Evolutionary conservation across 2,113 vertebrate species (phyloP).

Genomic region (Erythrocebus patas): DNA sequence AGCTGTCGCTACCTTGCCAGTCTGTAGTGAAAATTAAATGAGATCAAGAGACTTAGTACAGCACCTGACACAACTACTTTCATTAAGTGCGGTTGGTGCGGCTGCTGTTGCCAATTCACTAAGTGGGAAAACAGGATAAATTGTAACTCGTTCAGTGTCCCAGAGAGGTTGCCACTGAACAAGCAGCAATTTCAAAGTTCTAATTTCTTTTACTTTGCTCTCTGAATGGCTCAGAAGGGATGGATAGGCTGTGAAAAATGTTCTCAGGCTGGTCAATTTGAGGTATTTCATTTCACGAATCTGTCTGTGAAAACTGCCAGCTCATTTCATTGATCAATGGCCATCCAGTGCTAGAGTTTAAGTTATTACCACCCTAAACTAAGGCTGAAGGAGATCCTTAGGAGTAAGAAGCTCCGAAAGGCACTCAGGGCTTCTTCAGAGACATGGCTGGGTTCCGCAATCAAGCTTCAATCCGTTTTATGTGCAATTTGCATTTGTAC

Average conservation of each 20-base stretch:
- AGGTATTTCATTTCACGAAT: slow-evolving; percentile 68
- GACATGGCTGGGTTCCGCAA: not conserved
- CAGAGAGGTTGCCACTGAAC: slow-evolving; percentile 60
- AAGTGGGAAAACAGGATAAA: slow-evolving; percentile 47
- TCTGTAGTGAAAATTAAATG: slow-evolving; percentile 38
- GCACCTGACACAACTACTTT: not conserved
- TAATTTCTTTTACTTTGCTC: slow-evolving; percentile 74
- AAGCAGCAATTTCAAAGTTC: slow-evolving; percentile 73
- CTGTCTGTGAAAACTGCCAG: slow-evolving; percentile 62
- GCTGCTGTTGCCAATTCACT: slow-evolving; percentile 11
- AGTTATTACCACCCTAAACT: slow-evolving; percentile 60
- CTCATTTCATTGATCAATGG: slow-evolving; percentile 70
- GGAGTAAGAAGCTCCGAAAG: not conserved
- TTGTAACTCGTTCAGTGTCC: slow-evolving; percentile 36
- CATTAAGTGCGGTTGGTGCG: not conserved
- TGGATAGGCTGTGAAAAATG: slow-evolving; percentile 68
- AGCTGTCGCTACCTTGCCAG: not conserved
- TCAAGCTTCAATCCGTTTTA: not conserved
- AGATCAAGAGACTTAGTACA: not conserved
- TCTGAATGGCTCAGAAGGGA: slow-evolving; percentile 69
- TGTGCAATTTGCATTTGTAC: not conserved
- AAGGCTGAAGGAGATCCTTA: slow-evolving; percentile 48
- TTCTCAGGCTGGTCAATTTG: slow-evolving; percentile 56
- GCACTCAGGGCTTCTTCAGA: not conserved
- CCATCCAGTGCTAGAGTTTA: slow-evolving; percentile 37